Conservation (phyloP, 2,113 vertebrate genomes). For the Accipiter cooperii region DNA sequence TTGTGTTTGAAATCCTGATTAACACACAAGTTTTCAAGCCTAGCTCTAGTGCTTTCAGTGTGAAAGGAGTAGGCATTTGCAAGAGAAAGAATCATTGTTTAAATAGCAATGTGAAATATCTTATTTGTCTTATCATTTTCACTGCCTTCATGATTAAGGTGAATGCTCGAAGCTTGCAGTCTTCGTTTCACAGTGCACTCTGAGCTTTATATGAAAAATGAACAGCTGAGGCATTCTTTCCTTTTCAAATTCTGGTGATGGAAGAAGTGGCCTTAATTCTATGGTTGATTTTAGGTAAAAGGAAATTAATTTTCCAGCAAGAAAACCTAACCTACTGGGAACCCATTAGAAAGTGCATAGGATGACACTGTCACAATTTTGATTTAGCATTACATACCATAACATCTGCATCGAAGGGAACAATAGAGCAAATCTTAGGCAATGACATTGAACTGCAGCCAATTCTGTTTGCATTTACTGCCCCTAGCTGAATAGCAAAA, state of each 20-base stretch:
- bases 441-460: slow-evolving; percentile 37
- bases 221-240: not conserved
- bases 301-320: slow-evolving; percentile 38
- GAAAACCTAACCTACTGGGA: not conserved
- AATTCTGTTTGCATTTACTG: slow-evolving; percentile 37
- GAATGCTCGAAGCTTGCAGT: not conserved
- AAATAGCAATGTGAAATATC: slow-evolving; percentile 40
- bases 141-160: slow-evolving; percentile 26
- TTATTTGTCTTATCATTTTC: slow-evolving; percentile 42
- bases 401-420: slow-evolving; percentile 42
- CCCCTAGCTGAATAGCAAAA: slow-evolving; percentile 39
- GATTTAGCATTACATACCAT: slow-evolving; percentile 32
- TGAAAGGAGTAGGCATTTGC: slow-evolving; percentile 26
- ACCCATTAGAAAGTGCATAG: not conserved
- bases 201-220: not conserved
- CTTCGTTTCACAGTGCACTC: not conserved
- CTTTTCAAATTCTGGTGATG: not conserved
- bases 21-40: not conserved
- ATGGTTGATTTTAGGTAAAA: not conserved
- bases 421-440: slow-evolving; percentile 41
- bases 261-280: slow-evolving; percentile 7
- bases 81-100: slow-evolving; percentile 48
- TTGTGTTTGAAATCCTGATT: slow-evolving; percentile 30
- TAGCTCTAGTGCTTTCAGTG: slow-evolving; percentile 35
- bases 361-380: slow-evolving; percentile 13